phyloP scores from a whole-genome alignment of 2,888 invertebrate species.

The Pollenia griseotomentosa region DNA sequence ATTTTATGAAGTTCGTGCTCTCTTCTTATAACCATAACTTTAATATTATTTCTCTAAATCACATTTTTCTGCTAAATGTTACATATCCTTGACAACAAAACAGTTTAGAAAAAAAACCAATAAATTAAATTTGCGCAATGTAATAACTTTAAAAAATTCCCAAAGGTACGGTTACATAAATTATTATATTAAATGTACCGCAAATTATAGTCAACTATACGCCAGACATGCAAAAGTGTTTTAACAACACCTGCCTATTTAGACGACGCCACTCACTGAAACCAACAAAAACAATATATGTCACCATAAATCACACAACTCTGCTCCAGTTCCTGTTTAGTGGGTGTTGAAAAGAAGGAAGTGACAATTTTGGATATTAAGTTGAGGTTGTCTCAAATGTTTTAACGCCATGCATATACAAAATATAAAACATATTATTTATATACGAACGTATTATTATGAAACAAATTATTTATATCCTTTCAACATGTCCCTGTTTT shows the following conservation, averaged over 20 bases:
- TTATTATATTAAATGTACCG: background rate
- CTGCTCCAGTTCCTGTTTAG: background rate
- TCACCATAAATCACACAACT: conserved; percentile 13
- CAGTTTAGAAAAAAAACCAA: background rate
- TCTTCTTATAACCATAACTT: background rate
- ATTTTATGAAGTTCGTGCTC: too few relatives aligned
- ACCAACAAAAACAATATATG: background rate
- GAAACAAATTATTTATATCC: background rate
- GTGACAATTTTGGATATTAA: too few relatives aligned
- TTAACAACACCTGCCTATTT: conserved; percentile 21
- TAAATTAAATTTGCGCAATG: background rate
- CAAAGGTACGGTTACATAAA: background rate
- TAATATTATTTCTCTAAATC: background rate
- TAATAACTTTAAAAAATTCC: background rate
- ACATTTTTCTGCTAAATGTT: background rate
- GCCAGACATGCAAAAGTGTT: background rate
- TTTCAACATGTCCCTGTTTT: background rate
- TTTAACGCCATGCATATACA: too few relatives aligned
- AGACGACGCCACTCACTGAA: background rate
- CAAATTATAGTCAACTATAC: background rate
- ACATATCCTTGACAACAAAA: too few relatives aligned
- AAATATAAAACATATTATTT: too few relatives aligned
- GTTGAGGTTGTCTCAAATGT: too few relatives aligned
- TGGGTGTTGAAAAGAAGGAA: background rate
- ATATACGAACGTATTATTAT: too few relatives aligned